Base-by-base conservation (phyloP, 2,888 invertebrate species). In the Allolobophora icterica region DNA sequence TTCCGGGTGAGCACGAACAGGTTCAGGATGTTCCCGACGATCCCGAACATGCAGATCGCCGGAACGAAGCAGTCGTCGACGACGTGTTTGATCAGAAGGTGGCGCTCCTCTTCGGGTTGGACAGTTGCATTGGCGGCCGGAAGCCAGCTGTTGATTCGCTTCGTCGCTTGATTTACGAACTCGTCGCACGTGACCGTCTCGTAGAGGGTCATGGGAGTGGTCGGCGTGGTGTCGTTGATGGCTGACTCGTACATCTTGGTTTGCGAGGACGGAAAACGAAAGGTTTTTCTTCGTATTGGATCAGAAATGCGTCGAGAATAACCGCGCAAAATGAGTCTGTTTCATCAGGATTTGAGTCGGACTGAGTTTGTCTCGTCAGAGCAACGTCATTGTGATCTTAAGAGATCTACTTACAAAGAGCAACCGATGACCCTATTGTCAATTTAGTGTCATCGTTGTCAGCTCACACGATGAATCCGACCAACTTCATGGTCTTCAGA, bases 1-100 rank as follows among this genome's bases (percentile, higher is more conserved):
- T 95, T 93, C 92, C 97, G 96, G 89, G 97, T 97, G 92, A 97
- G 96, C 35, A 97, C 97, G 93, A 97, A 96, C 93, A 97, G 96
- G 95, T 97, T 97, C 93, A 97, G 96, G 84, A 97, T 96, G 95
- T 97, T 97, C 84, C 97, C 97, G 91, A 97, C 96, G 93, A 97
- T 97, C 90, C 97, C 97, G 92, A 97, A 96, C 92, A 96, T 95
- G 89, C 89, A 40, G 24, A 89, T 52, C 19, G 30, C 89, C 30
- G 89, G 89, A 33, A 38, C 89, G 8, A 89, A 15, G 45, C 40
- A 89, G n/a, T 34, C 42, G 89, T 89, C 87, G 34, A 87, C 34
- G 38, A 38, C 35, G n/a, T 87, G 38, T 38, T 87, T 33, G 34
- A 87, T 87, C 87, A 87, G 19, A 8, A 34, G 87, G 38, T 87